Evolutionary conservation across 2,113 vertebrate species (phyloP).

Genomic region (Mystacornis crossleyi): DNA sequence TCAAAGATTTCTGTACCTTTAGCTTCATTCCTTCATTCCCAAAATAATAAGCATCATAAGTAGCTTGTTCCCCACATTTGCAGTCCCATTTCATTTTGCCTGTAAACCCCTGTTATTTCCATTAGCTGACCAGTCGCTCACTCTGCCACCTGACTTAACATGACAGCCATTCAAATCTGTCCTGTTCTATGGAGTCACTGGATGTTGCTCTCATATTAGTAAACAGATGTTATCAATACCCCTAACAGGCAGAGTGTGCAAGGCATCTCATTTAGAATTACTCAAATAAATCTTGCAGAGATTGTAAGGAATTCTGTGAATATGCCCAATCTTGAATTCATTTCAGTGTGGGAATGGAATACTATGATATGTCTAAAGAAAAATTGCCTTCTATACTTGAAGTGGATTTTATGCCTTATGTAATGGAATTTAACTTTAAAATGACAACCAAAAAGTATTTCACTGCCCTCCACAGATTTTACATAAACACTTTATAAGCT

Average conservation of each 20-base stretch:
- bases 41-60: neutral
- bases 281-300: constrained; percentile 1
- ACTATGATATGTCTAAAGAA: neutral
- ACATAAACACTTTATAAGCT: constrained; percentile 16
- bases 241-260: neutral
- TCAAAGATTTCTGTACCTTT: neutral
- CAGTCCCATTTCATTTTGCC: neutral
- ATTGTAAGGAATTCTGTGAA: neutral
- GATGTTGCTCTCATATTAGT: neutral
- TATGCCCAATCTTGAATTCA: neutral
- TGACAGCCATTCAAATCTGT: neutral
- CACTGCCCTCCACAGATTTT: neutral
- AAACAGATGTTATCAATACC: constrained; percentile 9
- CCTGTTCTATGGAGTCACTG: neutral
- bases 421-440: constrained; percentile 41
- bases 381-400: neutral
- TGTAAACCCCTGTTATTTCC: neutral
- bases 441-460: constrained; percentile 14
- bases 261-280: neutral
- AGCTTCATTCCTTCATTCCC: neutral
- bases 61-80: neutral
- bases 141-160: neutral
- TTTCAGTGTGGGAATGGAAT: neutral
- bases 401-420: constrained; percentile 22
- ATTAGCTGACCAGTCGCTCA: neutral